phyloP scores from a whole-genome alignment of 2,888 invertebrate genomes.

The Caenorhabditis angaria region DNA sequence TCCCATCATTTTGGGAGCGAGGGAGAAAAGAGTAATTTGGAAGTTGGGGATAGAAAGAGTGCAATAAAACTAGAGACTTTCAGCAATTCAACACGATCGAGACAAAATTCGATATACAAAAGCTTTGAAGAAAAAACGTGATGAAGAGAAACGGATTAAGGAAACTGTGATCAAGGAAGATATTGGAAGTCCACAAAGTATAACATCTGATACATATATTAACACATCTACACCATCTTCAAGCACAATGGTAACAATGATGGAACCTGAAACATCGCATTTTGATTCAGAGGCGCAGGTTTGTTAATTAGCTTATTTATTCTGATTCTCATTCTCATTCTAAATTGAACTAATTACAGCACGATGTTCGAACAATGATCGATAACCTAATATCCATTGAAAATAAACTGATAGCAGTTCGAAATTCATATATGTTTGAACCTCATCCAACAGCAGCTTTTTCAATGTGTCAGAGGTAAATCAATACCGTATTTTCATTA shows the following conservation, averaged over 20 bases:
- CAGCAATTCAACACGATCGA: constrained; percentile 64
- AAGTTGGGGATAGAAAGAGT: no score
- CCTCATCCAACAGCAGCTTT: constrained; percentile 53
- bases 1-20: no score
- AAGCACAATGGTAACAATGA: constrained; percentile 46
- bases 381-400: constrained; percentile 47
- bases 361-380: constrained; percentile 47
- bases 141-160: constrained; percentile 47
- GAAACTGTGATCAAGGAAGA: constrained; percentile 48
- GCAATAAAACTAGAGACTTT: no score
- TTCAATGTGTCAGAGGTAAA: constrained; percentile 56
- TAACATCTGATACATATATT: constrained; percentile 49
- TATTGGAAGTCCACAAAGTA: constrained; percentile 49
- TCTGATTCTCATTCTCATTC: background rate
- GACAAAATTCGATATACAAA: constrained; percentile 65
- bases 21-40: no score
- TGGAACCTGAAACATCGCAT: background rate
- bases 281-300: constrained; percentile 37
- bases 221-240: constrained; percentile 60
- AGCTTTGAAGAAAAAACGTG: constrained; percentile 56
- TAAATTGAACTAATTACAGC: constrained; percentile 12
- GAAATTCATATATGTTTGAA: constrained; percentile 53
- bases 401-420: constrained; percentile 45
- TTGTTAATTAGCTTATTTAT: background rate
- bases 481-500: constrained; percentile 3